Evolutionary conservation across 1,140 invertebrate species (phyloP).

Genomic region (Drepana arcuata): DNA sequence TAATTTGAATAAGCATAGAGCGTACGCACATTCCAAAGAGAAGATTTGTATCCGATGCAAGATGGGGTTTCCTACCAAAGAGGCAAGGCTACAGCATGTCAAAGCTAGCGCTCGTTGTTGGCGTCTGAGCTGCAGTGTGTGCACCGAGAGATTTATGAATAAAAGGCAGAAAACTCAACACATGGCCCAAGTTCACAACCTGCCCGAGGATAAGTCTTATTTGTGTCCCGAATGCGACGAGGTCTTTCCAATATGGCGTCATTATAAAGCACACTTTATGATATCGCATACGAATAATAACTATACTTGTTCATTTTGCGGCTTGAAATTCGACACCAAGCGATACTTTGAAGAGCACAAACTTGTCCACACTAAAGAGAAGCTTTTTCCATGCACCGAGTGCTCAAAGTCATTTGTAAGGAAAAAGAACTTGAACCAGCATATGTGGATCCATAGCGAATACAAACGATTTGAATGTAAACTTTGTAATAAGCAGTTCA

Average conservation of each 20-base stretch:
- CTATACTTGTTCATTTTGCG: constrained; percentile 13
- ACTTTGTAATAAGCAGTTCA: constrained; percentile 73
- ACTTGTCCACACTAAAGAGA: constrained; percentile 56
- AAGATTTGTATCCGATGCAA: constrained; percentile 40
- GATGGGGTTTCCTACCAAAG: constrained; percentile 20
- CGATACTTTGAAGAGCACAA: constrained; percentile 31
- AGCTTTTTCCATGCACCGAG: constrained; percentile 55
- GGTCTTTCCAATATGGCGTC: constrained; percentile 6
- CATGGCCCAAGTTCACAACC: constrained; percentile 21
- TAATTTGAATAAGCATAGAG: background rate
- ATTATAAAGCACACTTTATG: constrained; percentile 16
- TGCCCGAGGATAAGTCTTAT: constrained; percentile 17
- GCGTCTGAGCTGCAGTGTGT: constrained; percentile 24
- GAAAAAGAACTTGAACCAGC: constrained; percentile 23
- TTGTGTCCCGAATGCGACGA: constrained; percentile 14
- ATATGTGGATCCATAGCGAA: constrained; percentile 68
- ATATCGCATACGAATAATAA: constrained; percentile 16
- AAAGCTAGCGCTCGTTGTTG: constrained; percentile 24
- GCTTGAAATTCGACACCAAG: constrained; percentile 11
- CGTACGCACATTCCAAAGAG: background rate
- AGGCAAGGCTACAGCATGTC: constrained; percentile 29
- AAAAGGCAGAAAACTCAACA: constrained; percentile 24
- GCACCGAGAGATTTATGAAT: constrained; percentile 22
- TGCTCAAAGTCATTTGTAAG: constrained; percentile 40
- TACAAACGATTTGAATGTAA: constrained; percentile 74